Conservation (phyloP, 2,797 vertebrate species). For the Macroramphosus scolopax region DNA sequence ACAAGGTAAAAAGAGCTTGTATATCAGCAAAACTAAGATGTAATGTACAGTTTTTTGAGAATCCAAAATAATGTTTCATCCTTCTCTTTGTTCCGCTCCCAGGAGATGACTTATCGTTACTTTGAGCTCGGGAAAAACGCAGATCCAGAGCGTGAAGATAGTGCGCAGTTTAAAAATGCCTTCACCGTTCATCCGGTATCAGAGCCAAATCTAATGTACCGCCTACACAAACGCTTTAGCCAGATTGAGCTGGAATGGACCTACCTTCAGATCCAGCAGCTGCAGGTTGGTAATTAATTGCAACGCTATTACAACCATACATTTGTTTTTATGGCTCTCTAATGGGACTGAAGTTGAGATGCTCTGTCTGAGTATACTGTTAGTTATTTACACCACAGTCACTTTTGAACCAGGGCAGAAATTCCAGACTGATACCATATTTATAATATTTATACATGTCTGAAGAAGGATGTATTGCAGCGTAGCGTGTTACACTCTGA, state of each 20-base stretch:
- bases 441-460: slow-evolving; percentile 36
- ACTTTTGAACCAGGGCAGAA: slow-evolving; percentile 14
- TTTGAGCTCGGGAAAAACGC: slow-evolving; percentile 92
- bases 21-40: neutral
- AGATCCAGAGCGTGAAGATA: slow-evolving; percentile 88
- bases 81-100: too few species aligned
- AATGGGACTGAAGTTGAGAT: slow-evolving; percentile 1
- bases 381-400: slow-evolving; percentile 10
- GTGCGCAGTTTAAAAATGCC: slow-evolving; percentile 82
- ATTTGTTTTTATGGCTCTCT: slow-evolving; percentile 2
- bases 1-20: slow-evolving; percentile 79
- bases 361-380: too few species aligned
- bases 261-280: slow-evolving; percentile 87
- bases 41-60: too few species aligned
- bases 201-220: slow-evolving; percentile 90
- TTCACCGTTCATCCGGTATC: slow-evolving; percentile 89
- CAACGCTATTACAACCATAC: neutral
- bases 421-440: slow-evolving; percentile 32
- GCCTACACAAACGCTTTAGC: slow-evolving; percentile 91
- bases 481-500: too few species aligned
- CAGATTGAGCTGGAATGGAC: slow-evolving; percentile 89
- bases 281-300: slow-evolving; percentile 84
- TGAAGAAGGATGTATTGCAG: slow-evolving; percentile 10
- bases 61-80: too few species aligned
- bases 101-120: slow-evolving; percentile 91